These are phyloP conservation scores for Drosophila tristis DNA, from an alignment of 1,140 invertebrate genomes.

Conservation along the genomic window DNA sequence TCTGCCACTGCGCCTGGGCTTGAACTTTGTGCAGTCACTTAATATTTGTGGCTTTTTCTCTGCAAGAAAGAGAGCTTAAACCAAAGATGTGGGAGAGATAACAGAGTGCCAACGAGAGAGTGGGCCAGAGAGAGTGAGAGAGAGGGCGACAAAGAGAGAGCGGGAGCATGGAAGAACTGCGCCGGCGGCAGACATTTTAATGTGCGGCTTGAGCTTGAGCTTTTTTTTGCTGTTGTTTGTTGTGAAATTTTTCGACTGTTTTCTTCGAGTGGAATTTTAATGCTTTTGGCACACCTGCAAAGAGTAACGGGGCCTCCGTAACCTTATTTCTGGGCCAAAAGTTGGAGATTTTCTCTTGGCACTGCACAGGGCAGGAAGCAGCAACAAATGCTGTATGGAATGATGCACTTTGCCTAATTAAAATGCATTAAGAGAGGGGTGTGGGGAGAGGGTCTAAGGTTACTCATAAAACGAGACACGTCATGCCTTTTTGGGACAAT, in stretches of 20 bases:
- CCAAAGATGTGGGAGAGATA: no score
- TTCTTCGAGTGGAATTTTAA: slow-evolving; percentile 73
- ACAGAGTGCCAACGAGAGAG: slow-evolving; percentile 2
- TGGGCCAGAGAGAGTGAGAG: neutral
- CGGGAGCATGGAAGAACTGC: slow-evolving; percentile 14
- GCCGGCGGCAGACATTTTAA: slow-evolving; percentile 60
- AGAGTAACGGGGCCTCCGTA: slow-evolving; percentile 57
- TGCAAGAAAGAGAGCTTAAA: slow-evolving; percentile 31
- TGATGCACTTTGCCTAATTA: slow-evolving; percentile 53
- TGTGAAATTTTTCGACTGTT: neutral
- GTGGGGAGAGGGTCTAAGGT: slow-evolving; percentile 33
- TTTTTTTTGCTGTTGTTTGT: slow-evolving; percentile 22
- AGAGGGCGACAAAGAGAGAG: slow-evolving; percentile 14
- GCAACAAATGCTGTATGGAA: slow-evolving; percentile 11
- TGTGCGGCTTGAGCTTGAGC: slow-evolving; percentile 48
- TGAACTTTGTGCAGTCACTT: slow-evolving; percentile 78
- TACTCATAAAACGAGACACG: slow-evolving; percentile 48
- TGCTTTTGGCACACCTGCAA: slow-evolving; percentile 78
- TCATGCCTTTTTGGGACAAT: slow-evolving; percentile 53
- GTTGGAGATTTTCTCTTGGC: slow-evolving; percentile 57
- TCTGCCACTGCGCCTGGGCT: slow-evolving; percentile 40
- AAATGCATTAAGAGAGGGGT: slow-evolving; percentile 33
- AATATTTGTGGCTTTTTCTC: slow-evolving; percentile 63
- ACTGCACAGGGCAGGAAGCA: neutral
- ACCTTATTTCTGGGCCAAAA: slow-evolving; percentile 77